Conservation (phyloP, 2,888 invertebrate genomes). For the Megamerina dolium region DNA sequence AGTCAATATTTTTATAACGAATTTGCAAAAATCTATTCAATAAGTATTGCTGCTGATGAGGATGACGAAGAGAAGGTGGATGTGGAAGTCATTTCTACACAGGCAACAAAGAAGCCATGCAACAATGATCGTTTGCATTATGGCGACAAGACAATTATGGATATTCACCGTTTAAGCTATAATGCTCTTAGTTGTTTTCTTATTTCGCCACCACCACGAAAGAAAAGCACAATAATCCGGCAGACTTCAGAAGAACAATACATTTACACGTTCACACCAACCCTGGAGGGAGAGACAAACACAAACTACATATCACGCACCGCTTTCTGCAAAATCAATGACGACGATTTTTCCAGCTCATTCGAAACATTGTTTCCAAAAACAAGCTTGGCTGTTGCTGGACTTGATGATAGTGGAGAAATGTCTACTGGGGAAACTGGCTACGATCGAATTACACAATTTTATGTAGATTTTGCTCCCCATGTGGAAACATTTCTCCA, state of each 20-base stretch:
- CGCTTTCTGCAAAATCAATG: too few species aligned
- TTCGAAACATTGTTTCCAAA: too few species aligned
- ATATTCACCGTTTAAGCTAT: constrained; percentile 39
- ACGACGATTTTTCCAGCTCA: too few species aligned
- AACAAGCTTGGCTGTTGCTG: too few species aligned
- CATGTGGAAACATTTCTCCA: too few species aligned
- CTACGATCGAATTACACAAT: too few species aligned
- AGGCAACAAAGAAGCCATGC: constrained; percentile 6
- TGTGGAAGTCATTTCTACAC: constrained; percentile 2
- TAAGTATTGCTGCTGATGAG: constrained; percentile 29
- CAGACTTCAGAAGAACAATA: constrained; percentile 8
- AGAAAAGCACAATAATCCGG: constrained; percentile 5
- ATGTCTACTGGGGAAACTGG: too few species aligned
- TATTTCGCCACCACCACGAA: constrained; percentile 25
- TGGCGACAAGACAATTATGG: constrained; percentile 39
- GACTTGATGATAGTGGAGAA: too few species aligned
- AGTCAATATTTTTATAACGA: constrained; percentile 42
- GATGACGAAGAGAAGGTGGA: constrained; percentile 13
- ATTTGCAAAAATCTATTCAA: constrained; percentile 39
- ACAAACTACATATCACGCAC: too few species aligned
- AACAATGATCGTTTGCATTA: constrained; percentile 24
- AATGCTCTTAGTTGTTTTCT: constrained; percentile 42
- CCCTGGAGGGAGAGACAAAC: too few species aligned
- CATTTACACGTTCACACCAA: constrained; percentile 3
- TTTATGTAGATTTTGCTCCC: too few species aligned